Base-by-base conservation (phyloP, 1,140 invertebrate species). In the Nasonia vitripennis region DNA sequence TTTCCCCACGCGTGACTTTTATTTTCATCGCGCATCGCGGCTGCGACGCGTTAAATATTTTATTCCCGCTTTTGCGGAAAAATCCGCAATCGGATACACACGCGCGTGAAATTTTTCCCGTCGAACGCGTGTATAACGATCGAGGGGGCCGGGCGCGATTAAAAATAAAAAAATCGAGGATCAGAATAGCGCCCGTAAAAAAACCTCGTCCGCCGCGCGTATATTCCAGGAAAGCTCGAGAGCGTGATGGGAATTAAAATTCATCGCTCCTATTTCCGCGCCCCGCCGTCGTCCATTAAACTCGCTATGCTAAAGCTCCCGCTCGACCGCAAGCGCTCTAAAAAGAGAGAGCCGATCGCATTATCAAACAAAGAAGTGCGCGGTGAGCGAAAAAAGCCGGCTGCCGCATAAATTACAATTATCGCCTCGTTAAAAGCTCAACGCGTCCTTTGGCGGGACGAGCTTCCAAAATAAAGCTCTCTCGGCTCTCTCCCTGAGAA, bases 1-100 rank as follows among this genome's bases (percentile, higher is more conserved):
- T 80, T 41, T 37, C 5, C 2, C 34, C 34, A 37, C 2, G 17
- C 48, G 14, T 7, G n/a, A 7, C 20, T 20, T 12, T 12, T 55
- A 2, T 55, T 78, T 27, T 78, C 23, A 12, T 77, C 34, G 34
- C 34, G 34, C 34, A 45, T 45, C 41, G 0, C 41, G 27, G 27
- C 27, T 27, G 27, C 27, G 9, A 23, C 20, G 73, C 14, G 75
- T 70, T 70, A 71, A 27, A 62, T 75, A 83, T 75, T 83, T 83
- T 83, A 48, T 78, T 68, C 77, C 45, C 12, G 20, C 27, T n/a
- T 75, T 11, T 11, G 1, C 48, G 55, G 14, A 23, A 73, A 77
- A 27, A 78, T 31, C 34, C 20, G 45, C 27, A 34, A 27, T 41
- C 20, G 17, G 1, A n/a, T 62, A 62, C 6, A 62, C 34, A 11